Evolutionary conservation across 2,797 vertebrate species (phyloP).

Genomic region (Synanceia verrucosa): DNA sequence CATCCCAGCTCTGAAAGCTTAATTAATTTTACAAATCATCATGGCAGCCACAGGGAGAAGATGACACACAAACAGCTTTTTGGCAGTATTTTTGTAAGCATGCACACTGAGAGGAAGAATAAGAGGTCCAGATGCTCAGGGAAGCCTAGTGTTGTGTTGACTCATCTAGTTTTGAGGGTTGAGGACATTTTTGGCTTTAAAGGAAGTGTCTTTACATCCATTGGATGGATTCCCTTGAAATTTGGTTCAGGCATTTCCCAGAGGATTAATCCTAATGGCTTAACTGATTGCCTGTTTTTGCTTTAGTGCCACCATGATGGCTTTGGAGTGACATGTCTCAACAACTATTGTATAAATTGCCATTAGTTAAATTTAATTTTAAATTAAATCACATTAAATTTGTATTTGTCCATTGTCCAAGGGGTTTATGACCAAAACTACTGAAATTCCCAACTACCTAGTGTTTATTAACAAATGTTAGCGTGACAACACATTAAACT

Average conservation of each 20-base stretch:
- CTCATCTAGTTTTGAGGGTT: neutral
- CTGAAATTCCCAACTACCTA: neutral
- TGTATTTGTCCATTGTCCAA: neutral
- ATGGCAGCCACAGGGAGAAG: conserved; percentile 35
- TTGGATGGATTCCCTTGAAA: neutral
- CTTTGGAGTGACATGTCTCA: neutral
- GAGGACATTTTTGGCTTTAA: neutral
- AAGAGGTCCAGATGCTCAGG: conserved; percentile 2
- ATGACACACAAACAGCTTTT: conserved; percentile 38
- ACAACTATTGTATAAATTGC: neutral
- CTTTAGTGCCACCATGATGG: neutral
- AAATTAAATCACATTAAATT: too few relatives aligned
- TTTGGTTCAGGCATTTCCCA: neutral
- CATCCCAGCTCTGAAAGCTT: conserved; percentile 57
- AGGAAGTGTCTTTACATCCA: neutral
- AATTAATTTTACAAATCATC: conserved; percentile 61
- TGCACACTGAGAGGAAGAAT: neutral
- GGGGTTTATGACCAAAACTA: neutral
- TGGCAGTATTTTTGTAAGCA: conserved; percentile 34
- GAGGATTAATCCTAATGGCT: neutral
- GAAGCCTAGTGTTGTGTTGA: neutral
- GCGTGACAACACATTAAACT: neutral
- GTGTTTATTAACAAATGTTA: neutral
- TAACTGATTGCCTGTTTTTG: neutral
- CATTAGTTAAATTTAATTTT: too few relatives aligned